These are phyloP conservation scores for Tromatobia lineatoria DNA, from an alignment of 2,888 invertebrate genomes.

Conservation along the genomic window DNA sequence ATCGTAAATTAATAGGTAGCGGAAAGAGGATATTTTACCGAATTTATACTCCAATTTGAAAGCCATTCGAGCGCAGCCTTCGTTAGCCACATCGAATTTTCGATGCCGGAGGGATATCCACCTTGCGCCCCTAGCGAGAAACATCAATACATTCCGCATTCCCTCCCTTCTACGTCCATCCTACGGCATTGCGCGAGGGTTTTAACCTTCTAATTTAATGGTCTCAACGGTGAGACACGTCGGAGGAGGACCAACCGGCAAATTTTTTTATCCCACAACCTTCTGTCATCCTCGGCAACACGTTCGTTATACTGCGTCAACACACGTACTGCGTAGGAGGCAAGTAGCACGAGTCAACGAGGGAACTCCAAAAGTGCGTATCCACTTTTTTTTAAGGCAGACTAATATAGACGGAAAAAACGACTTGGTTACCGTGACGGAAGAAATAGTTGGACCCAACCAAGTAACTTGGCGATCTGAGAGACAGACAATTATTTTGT, in stretches of 20 bases:
- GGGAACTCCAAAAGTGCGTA: not conserved
- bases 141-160: conserved; percentile 64
- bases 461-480: too few relatives aligned
- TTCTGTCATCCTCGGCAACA: not conserved
- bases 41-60: not conserved
- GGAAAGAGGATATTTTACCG: not conserved
- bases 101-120: conserved; percentile 26
- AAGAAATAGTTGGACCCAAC: too few relatives aligned
- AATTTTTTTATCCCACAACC: conserved; percentile 37
- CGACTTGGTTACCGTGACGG: too few relatives aligned
- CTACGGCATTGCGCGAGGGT: conserved; percentile 10
- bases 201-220: conserved; percentile 49
- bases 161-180: not conserved
- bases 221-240: conserved; percentile 14
- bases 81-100: conserved; percentile 30
- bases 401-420: too few relatives aligned
- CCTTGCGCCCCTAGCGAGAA: conserved; percentile 11
- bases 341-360: conserved; percentile 60
- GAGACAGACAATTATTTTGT: too few relatives aligned
- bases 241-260: not conserved
- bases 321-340: conserved; percentile 4
- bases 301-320: conserved; percentile 33
- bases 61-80: not conserved
- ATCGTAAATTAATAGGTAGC: not conserved
- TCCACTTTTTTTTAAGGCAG: not conserved